Evolutionary conservation across 2,113 vertebrate genomes (phyloP).

Genomic region (Prinia subflava): DNA sequence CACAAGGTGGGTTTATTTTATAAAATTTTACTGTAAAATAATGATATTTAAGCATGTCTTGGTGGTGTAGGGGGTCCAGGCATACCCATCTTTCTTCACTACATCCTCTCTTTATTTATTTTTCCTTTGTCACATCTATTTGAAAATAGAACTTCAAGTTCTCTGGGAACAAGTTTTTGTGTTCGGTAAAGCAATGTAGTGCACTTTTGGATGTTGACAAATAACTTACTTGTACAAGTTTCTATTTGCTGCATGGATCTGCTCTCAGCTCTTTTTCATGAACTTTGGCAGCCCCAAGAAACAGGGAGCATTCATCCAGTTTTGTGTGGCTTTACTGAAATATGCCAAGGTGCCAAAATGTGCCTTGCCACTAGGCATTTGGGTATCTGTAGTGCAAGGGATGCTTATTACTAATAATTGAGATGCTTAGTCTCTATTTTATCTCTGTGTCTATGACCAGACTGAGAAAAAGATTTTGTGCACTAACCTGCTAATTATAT

Average conservation of each 20-base stretch:
- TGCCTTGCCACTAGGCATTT: background rate
- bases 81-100: background rate
- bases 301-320: background rate
- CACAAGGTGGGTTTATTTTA: background rate
- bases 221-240: background rate
- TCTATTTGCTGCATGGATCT: background rate
- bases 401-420: background rate
- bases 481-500: background rate
- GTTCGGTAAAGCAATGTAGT: background rate
- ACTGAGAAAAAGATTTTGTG: background rate
- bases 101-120: slow-evolving; percentile 9
- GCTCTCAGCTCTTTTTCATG: background rate
- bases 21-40: background rate
- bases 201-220: background rate
- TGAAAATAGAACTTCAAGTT: background rate
- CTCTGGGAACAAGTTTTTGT: background rate
- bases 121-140: background rate
- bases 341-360: background rate
- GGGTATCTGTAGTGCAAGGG: background rate
- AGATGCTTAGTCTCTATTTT: background rate
- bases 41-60: background rate
- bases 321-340: background rate
- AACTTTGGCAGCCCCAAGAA: background rate
- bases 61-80: background rate
- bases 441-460: background rate